These are phyloP conservation scores for Linyphia triangularis DNA, from an alignment of 2,888 invertebrate species.

Conservation along the genomic window DNA sequence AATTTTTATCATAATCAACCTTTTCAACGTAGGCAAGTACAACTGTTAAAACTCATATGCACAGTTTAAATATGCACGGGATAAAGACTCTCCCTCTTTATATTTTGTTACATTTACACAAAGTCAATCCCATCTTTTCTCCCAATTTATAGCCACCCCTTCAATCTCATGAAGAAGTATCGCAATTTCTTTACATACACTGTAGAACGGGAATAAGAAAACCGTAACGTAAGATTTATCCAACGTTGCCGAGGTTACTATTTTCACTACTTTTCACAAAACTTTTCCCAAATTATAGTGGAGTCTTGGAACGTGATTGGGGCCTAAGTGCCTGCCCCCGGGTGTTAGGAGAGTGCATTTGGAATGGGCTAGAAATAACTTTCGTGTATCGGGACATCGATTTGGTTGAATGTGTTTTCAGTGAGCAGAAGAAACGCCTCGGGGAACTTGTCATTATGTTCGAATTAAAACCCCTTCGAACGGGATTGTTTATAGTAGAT, in stretches of 20 bases:
- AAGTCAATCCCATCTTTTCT: background rate
- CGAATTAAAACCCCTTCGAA: background rate
- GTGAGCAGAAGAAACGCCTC: background rate
- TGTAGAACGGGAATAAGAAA: background rate
- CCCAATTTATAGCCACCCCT: background rate
- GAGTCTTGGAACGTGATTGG: slow-evolving; percentile 25
- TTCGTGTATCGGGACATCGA: slow-evolving; percentile 1
- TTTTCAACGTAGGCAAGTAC: too few species aligned
- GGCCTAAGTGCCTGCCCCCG: slow-evolving; percentile 28
- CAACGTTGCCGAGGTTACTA: slow-evolving; percentile 23
- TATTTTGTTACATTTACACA: too few species aligned
- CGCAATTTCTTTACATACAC: background rate
- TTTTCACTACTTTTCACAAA: slow-evolving; percentile 38
- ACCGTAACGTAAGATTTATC: slow-evolving; percentile 5
- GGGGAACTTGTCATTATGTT: background rate
- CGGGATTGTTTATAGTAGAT: too few species aligned
- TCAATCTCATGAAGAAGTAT: background rate
- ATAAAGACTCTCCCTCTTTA: too few species aligned
- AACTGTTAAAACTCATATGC: too few species aligned
- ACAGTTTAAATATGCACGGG: too few species aligned
- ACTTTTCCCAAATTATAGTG: slow-evolving; percentile 27
- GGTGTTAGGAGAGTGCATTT: slow-evolving; percentile 19
- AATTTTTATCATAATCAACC: too few species aligned
- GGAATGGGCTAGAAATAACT: slow-evolving; percentile 32
- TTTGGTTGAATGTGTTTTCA: background rate